Evolutionary conservation across 2,113 vertebrate genomes (phyloP), one percentile per base, ranked within the genome.

Genomic region (Ondatra zibethicus): DNA sequence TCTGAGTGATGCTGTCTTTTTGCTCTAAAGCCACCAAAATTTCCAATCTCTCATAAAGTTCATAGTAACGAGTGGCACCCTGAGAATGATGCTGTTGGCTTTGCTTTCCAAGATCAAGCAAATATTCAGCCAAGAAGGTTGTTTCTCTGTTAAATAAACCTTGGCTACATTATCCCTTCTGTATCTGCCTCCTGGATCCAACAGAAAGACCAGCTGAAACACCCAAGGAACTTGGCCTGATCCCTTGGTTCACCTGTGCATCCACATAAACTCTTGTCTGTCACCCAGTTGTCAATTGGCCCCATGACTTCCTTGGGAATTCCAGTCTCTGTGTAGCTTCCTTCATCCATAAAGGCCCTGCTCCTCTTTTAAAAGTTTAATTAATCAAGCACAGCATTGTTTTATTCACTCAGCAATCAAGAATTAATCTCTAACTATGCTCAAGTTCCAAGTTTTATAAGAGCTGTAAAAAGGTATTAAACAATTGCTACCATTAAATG

Each of bases 41-140:
- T 95, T 89, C 31, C 45, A 42, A 3, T 39, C 89, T 39, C 23
- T 94, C 80, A 87, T 39, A 78, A 95, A 91, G 4, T 93, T 93
- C 36, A 96, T 89, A 27, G 27, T 89, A 84, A 70, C n/a, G 66
- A 91, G 23, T 93, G 93, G 89, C 16, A 91, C 25, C 27, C 42
- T 72, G 52, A 91, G 96, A 84, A 78, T 93, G 3, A 91, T 58
- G 63, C 52, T 16, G 14, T 68, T 50, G 55, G 4, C 23, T 80
- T 81, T 23, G 2, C 36, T 89, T 88, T 88, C 72, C 4, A 58
- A 94, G 47, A 36, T 61, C 27, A 94, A 61, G 82, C 42, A 91
- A 88, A 95, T 82, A 84, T 65, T 70, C 81, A 63, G 65, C 88
- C 94, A 93, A 85, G 13, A 93, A 73, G 3, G 55, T 19, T 77